Percentiles rank a stretch among this genome's conserved stretches.
Evolutionary conservation across 2,113 vertebrate species (phyloP).

Genomic region (Platycercus adscitus): DNA sequence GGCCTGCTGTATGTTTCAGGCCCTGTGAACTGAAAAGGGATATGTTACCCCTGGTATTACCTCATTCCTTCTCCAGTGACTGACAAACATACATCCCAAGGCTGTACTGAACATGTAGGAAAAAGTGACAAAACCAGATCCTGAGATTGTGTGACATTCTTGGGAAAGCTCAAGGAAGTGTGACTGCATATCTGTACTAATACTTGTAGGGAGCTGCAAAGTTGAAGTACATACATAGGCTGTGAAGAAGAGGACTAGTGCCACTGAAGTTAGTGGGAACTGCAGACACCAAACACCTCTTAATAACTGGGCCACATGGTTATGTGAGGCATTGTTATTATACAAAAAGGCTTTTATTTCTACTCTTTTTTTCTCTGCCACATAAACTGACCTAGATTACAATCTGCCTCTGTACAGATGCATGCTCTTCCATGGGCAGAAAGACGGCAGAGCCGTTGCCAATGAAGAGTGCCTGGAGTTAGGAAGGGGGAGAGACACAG

Average conservation of each 20-base stretch:
- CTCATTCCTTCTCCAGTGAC: neutral
- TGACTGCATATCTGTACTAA: fast-evolving
- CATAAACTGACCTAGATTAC: slow-evolving; percentile 39
- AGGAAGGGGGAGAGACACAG: neutral
- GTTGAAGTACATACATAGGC: neutral
- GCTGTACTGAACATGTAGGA: neutral
- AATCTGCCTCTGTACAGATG: slow-evolving; percentile 3
- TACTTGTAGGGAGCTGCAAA: neutral
- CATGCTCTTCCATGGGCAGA: neutral
- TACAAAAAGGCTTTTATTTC: neutral
- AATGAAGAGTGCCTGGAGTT: neutral
- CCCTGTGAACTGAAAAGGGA: neutral
- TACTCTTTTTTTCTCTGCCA: slow-evolving; percentile 3
- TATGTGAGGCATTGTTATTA: neutral
- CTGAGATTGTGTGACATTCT: neutral
- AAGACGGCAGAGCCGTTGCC: neutral
- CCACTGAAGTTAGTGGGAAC: neutral
- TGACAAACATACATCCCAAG: neutral
- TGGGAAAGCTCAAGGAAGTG: neutral
- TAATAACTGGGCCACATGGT: neutral
- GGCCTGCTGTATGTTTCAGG: neutral
- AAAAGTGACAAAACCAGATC: neutral
- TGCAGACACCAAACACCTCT: neutral
- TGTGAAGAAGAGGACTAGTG: neutral
- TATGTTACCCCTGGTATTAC: fast-evolving